Base-by-base conservation (phyloP, 2,888 invertebrate genomes). In the Drosophila heteroneura region DNA sequence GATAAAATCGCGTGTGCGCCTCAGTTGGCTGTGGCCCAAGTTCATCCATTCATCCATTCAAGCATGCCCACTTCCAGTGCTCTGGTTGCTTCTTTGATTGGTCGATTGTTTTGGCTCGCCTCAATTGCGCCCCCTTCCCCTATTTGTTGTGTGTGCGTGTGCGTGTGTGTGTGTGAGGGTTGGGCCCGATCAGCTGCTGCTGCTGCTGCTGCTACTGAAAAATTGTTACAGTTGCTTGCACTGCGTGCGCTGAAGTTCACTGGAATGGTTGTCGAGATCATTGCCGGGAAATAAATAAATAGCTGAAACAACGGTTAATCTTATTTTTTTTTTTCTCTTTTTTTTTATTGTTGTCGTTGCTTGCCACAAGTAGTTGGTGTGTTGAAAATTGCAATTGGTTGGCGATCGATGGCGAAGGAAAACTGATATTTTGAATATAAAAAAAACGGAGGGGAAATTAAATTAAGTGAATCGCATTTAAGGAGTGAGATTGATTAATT, bases 181-280 rank as follows among this genome's bases (percentile, higher is more conserved):
- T 76, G 81, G 62, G 39, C 54, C 41, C 41, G 71, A 70, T 75
- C 79, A 49, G 51, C 53, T 33, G 22, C 28, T 52, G 28, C 32
- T 33, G 26, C 32, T 33, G 51, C 14, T 35, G 35, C 35, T 56
- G 28, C n/a, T 30, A 4, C 47, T 47, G n/a, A 28, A 37, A n/a
- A 14, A 26, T 35, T 56, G 53, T 67, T 44, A 58, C 70, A 65
- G 78, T 76, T 61, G 70, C 76, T 19, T 51, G 75, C 77, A 70
- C 59, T 63, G 44, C 54, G n/a, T 26, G 12, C 33, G 30, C 22
- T 35, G 26, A 44, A 51, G 33, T 49, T 37, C 52, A 56, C 33
- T 39, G 47, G 54, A 26, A 30, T 35, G 61, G 37, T 56, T 33
- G 28, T 19, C 30, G 10, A 2, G 49, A 68, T 56, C 68, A 30